phyloP scores from a whole-genome alignment of 2,888 invertebrate genomes.

The Dasypolia templi region DNA sequence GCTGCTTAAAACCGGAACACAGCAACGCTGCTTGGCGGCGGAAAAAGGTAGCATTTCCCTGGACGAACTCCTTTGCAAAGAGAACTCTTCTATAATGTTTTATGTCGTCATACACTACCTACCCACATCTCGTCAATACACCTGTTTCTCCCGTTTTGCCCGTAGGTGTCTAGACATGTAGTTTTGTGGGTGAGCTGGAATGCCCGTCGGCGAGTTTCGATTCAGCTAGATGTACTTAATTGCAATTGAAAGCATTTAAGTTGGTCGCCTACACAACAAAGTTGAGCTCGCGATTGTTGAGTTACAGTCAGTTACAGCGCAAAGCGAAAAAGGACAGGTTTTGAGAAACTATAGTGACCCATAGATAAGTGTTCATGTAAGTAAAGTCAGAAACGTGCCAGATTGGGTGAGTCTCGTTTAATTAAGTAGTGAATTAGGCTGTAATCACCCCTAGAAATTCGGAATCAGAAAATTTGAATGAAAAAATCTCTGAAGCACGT shows the following conservation, averaged over 20 bases:
- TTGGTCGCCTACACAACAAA: constrained; percentile 54
- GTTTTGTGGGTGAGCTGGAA: constrained; percentile 63
- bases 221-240: constrained; percentile 59
- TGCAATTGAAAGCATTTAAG: constrained; percentile 54
- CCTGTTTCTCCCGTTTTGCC: constrained; percentile 55
- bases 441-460: constrained; percentile 75
- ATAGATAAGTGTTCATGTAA: background rate
- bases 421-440: constrained; percentile 57
- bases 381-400: background rate
- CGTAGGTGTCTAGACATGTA: constrained; percentile 53
- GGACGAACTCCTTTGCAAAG: background rate
- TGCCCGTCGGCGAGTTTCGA: constrained; percentile 62
- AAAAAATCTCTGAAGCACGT: constrained; percentile 80
- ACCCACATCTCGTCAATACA: constrained; percentile 51
- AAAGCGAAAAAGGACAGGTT: constrained; percentile 40
- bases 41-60: background rate
- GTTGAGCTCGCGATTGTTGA: constrained; percentile 45
- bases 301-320: constrained; percentile 10
- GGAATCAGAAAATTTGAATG: constrained; percentile 78
- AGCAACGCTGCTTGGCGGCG: background rate
- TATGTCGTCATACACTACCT: constrained; percentile 32
- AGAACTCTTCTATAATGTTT: constrained; percentile 6
- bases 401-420: background rate
- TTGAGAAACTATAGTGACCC: constrained; percentile 1
- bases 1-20: background rate